Evolutionary conservation across 2,113 vertebrate genomes (phyloP), one percentile per base, ranked within the genome.

Genomic region (Nicator chloris): DNA sequence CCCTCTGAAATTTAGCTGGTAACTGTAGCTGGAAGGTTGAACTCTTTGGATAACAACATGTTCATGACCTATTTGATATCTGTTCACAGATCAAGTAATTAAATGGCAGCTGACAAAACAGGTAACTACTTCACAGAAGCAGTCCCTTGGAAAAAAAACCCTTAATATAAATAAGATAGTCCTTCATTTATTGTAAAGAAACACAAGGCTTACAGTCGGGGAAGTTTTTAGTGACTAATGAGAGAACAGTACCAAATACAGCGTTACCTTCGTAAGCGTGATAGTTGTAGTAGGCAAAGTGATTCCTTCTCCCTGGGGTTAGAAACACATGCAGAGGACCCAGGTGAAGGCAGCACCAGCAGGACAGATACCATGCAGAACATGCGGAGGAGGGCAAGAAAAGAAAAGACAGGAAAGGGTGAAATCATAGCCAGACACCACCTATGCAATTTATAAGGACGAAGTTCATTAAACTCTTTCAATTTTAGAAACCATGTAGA

Each of bases 231-330:
- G 97, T 88, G 93, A 90, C n/a, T 79, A 72, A 88, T 76, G 79
- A 86, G 73, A 86, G 82, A 95, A 95, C 14, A 72, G 94, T 88
- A 97, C 85, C 93, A 97, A 95, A 97, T 57, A 81, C 7, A 96
- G 97, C 65, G 96, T 99, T 98, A 98, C 99, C 99, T 99, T 99
- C 98, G 0, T 98, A 98, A 97, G 98, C 86, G 97, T 98, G 99
- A 98, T 98, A 99, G 98, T 97, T 97, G 99, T 98, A 99, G 99
- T 98, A 99, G 99, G 98, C 99, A 99, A 98, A 99, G 98, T 99
- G 99, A 98, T 98, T 99, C 98, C 99, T 99, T 98, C 99, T 98
- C 98, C 99, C 99, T 99, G 98, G 98, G 98, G 96, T 97, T 97
- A 97, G 96, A 97, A 98, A 97, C 96, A 97, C 98, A 99, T 98